Evolutionary conservation across 2,113 vertebrate species (phyloP), one percentile per base, ranked within the genome.

Genomic region (Macquaria australasica): DNA sequence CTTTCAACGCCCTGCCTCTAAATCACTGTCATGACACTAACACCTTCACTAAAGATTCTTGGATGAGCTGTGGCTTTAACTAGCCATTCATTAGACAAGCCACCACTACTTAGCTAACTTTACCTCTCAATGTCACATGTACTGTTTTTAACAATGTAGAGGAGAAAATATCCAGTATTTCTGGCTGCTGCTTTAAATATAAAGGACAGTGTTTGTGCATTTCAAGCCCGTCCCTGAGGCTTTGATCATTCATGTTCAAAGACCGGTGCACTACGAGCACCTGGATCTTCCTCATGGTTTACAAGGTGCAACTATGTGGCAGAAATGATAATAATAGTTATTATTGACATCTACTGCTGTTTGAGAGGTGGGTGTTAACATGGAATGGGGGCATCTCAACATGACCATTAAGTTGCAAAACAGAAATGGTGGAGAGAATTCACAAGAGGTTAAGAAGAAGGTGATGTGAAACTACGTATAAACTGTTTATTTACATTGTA

Each of bases 271-370:
- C 58, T 21, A 2, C 1, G 16, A 89, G 85, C 91, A 94, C 87
- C 93, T 94, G 92, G 94, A 93, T 79, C n/a, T 28, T 66, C 23
- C 79, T 59, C 55, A 4, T 71, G 66, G 69, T 92, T 91, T 87
- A 79, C 16, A 77, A 79, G 78, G 72, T 73, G 23, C 50, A 83
- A 53, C 77, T 83, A 79, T 78, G 74, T 82, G 31, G 69, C 69
- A 85, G 39, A 87, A 87, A 83, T 78, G 77, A 84, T 94, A 93
- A 95, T 94, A 73, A 94, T 53, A 90, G 91, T 91, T 63, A 91
- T 92, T 92, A 88, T 75, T 77, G 80, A 6, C 62, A 72, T 74
- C 12, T 20, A 80, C 81, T 77, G 88, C 86, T 79, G 88, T 84
- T 89, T 74, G 70, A 86, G 83, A 81, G 77, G 74, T 82, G 74